Evolutionary conservation across 2,797 vertebrate species (phyloP).

Genomic region (Onychomys leucogaster): DNA sequence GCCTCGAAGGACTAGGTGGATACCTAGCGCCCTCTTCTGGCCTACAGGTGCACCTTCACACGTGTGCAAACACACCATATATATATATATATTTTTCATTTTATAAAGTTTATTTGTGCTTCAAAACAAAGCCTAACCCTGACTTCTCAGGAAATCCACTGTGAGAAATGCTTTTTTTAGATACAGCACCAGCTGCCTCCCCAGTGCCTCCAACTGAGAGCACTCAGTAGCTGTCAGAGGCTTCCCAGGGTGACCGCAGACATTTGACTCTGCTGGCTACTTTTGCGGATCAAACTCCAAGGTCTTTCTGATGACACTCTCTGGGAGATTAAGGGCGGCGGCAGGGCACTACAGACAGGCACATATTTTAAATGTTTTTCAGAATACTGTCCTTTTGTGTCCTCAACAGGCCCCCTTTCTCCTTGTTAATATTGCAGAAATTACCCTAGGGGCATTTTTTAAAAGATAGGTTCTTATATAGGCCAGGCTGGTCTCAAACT

Average conservation of each 20-base stretch:
- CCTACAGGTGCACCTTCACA: background rate
- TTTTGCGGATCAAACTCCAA: background rate
- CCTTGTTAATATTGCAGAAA: background rate
- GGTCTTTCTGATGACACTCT: background rate
- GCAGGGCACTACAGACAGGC: background rate
- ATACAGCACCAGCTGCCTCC: background rate
- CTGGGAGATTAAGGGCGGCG: background rate
- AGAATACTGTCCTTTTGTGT: slow-evolving; percentile 9
- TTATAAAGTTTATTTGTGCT: slow-evolving; percentile 61
- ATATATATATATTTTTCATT: too few relatives aligned
- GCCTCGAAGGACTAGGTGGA: background rate
- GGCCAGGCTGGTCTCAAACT: background rate
- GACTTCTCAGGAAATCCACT: background rate
- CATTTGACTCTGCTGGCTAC: background rate
- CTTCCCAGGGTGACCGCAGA: background rate
- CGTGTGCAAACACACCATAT: rapidly evolving
- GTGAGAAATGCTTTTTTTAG: background rate
- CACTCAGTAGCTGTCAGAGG: background rate
- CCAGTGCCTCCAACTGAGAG: too few relatives aligned
- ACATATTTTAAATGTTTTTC: background rate
- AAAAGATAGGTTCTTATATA: background rate
- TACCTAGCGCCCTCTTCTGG: background rate
- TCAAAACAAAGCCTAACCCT: background rate
- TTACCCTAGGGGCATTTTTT: background rate
- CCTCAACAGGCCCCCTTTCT: background rate